A percentile compares a stretch with the other conserved stretches of the same genome.
These are phyloP conservation scores for Zaprionus ghesquierei DNA, from an alignment of 1,140 invertebrate genomes.

Conservation along the genomic window DNA sequence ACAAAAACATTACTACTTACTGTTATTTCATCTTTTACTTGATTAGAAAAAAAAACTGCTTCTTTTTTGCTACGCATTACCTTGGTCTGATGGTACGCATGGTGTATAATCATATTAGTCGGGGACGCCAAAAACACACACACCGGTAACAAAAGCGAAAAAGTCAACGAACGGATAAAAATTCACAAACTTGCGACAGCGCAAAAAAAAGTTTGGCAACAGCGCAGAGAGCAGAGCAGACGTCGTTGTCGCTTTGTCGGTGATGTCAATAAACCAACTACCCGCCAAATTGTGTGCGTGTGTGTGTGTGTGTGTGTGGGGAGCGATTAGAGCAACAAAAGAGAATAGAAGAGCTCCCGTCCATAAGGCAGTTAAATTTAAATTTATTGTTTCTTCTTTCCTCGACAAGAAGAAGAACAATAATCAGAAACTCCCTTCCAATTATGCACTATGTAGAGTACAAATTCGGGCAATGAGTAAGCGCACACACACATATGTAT, in stretches of 20 bases:
- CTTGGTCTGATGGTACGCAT: not conserved
- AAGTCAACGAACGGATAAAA: constrained; percentile 80
- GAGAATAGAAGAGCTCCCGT: not conserved
- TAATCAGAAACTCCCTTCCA: not conserved
- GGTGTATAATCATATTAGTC: not conserved
- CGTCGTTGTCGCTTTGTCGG: not conserved
- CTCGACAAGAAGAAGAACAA: not conserved
- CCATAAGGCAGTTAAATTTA: not conserved
- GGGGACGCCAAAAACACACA: constrained; percentile 28
- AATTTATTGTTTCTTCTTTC: not conserved
- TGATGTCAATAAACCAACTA: constrained; percentile 80
- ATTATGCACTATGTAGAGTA: not conserved
- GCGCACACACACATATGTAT: not conserved
- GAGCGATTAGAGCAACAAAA: not conserved
- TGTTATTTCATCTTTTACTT: not conserved
- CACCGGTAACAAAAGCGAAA: constrained; percentile 60
- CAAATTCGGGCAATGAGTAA: not conserved
- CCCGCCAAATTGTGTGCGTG: constrained; percentile 1
- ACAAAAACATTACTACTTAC: not conserved
- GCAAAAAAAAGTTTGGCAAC: constrained; percentile 43
- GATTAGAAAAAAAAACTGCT: not conserved
- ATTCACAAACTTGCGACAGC: constrained; percentile 72
- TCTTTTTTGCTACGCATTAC: not conserved
- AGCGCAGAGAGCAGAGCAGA: constrained; percentile 11
- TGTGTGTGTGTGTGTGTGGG: not conserved